These are phyloP conservation scores for Chymomyza fuscimana DNA, from an alignment of 2,888 invertebrate genomes.

Conservation along the genomic window DNA sequence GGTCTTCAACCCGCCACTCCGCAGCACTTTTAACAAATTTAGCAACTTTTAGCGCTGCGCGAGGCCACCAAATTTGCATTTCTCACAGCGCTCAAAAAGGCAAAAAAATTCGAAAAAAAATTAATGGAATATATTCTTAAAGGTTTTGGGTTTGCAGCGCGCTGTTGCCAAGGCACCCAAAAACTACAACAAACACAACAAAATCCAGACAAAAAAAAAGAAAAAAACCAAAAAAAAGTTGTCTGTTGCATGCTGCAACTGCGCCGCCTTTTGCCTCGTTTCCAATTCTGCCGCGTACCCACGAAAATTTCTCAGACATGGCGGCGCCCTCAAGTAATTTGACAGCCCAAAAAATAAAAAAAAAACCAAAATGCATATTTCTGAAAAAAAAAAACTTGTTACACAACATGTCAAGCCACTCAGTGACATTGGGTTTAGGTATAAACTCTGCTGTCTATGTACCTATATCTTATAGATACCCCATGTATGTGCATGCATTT, in stretches of 20 bases:
- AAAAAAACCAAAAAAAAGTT: conserved; percentile 27
- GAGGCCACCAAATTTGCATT: conserved; percentile 63
- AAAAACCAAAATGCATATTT: conserved; percentile 27
- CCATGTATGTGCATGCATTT: too few species aligned
- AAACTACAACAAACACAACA: conserved; percentile 39
- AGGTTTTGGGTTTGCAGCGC: neutral
- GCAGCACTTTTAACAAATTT: conserved; percentile 9
- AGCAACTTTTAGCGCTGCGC: conserved; percentile 37
- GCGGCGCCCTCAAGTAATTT: conserved; percentile 73
- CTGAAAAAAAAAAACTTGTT: conserved; percentile 56
- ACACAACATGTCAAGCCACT: conserved; percentile 60
- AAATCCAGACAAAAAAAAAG: conserved; percentile 14
- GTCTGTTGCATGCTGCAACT: conserved; percentile 47
- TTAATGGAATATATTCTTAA: conserved; percentile 21
- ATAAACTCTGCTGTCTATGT: too few species aligned
- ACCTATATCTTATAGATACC: too few species aligned
- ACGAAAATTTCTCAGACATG: conserved; percentile 68
- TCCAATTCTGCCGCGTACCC: conserved; percentile 44
- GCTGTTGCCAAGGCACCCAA: conserved; percentile 54
- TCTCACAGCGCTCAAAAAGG: conserved; percentile 52
- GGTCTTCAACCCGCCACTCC: neutral
- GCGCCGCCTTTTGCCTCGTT: conserved; percentile 11
- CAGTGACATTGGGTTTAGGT: neutral
- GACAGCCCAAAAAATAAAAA: conserved; percentile 44
- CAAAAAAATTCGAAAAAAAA: conserved; percentile 18